Percentiles rank a stretch among this genome's conserved stretches.
Conservation (phyloP, 2,888 invertebrate species). For the Parnassius glacialis region DNA sequence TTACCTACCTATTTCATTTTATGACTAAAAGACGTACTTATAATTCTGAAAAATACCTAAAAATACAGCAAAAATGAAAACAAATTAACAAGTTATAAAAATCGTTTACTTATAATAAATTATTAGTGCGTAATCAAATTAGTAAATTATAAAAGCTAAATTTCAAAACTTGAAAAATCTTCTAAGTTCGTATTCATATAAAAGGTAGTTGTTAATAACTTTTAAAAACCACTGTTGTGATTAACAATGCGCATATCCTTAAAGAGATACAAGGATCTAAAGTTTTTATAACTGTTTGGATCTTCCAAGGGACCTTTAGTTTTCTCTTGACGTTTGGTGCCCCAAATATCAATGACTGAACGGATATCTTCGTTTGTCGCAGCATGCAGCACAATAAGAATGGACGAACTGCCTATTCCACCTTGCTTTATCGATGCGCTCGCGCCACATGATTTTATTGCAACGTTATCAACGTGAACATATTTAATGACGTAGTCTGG, state of each 20-base stretch:
- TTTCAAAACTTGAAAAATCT: no score
- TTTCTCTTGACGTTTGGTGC: constrained; percentile 36
- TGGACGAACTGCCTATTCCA: constrained; percentile 50
- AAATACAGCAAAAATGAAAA: no score
- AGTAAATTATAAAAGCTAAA: no score
- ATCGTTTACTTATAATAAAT: no score
- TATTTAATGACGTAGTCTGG: constrained; percentile 58
- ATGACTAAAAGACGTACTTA: no score
- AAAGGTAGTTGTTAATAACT: not conserved
- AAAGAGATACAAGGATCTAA: constrained; percentile 49
- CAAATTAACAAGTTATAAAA: no score
- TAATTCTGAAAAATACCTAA: no score
- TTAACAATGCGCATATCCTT: constrained; percentile 48
- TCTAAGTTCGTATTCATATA: no score
- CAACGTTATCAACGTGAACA: constrained; percentile 64
- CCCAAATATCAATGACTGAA: constrained; percentile 69
- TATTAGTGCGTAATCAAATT: no score
- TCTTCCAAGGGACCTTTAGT: constrained; percentile 8
- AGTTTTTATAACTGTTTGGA: constrained; percentile 35
- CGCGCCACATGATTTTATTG: constrained; percentile 61
- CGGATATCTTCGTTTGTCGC: constrained; percentile 59
- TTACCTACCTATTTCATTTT: no score
- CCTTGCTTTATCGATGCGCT: constrained; percentile 54
- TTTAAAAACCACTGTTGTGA: constrained; percentile 46
- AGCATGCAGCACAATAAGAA: constrained; percentile 60